A percentile compares a stretch with the other conserved stretches of the same genome.
phyloP scores from a whole-genome alignment of 2,797 vertebrate genomes.

The Propithecus deckenii region DNA sequence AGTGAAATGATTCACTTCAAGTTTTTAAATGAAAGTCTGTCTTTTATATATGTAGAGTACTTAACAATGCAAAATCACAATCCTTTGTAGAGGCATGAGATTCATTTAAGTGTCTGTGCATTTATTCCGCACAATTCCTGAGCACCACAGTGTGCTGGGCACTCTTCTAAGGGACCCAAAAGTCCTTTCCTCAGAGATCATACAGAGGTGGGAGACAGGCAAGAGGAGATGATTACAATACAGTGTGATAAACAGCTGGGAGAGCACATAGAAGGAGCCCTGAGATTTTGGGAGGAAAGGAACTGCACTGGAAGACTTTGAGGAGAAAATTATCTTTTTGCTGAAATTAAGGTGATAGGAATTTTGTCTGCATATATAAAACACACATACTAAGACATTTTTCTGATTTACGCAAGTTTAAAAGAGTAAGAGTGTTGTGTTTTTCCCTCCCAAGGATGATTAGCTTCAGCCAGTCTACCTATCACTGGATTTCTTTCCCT shows the following conservation, averaged over 20 bases:
- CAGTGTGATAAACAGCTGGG: not conserved
- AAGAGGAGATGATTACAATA: not conserved
- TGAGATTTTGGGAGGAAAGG: not conserved
- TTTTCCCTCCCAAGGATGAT: not conserved
- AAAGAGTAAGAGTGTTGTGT: not conserved
- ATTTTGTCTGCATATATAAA: not conserved
- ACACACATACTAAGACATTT: not conserved
- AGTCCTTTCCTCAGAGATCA: not conserved
- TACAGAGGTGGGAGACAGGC: not conserved
- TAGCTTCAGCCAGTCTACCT: not conserved
- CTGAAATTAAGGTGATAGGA: not conserved
- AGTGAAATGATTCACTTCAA: not conserved
- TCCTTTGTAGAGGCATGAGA: not conserved
- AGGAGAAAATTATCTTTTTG: not conserved
- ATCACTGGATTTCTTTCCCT: conserved; percentile 35
- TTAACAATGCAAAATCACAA: not conserved
- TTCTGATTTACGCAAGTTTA: not conserved
- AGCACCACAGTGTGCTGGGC: not conserved
- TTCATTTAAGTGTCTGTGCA: not conserved
- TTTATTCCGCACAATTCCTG: not conserved
- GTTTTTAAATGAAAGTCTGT: conserved; percentile 26
- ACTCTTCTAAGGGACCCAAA: not conserved
- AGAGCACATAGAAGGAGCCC: not conserved
- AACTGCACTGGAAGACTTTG: not conserved
- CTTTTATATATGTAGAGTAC: not conserved